These are phyloP conservation scores for Oscheius myriophilus DNA, from an alignment of 2,888 invertebrate genomes.

Conservation along the genomic window DNA sequence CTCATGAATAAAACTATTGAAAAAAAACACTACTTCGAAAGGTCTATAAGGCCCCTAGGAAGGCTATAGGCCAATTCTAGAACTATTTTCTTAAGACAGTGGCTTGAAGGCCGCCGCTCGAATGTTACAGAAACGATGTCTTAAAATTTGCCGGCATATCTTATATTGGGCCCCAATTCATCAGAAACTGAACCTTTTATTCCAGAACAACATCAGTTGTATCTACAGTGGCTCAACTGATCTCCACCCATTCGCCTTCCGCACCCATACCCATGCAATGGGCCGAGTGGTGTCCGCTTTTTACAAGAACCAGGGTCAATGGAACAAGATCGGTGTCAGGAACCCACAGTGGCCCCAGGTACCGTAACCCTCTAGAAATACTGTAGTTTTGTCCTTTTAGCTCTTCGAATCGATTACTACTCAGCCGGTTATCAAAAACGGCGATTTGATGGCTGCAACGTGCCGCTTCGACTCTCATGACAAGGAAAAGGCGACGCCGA, in stretches of 20 bases:
- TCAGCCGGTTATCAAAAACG: slow-evolving; percentile 71
- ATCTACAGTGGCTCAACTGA: slow-evolving; percentile 62
- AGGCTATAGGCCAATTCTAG: no score
- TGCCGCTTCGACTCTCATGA: slow-evolving; percentile 75
- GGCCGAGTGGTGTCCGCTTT: slow-evolving; percentile 72
- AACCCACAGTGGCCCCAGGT: slow-evolving; percentile 78
- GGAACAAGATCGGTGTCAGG: slow-evolving; percentile 74
- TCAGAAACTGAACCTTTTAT: no score
- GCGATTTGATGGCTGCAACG: slow-evolving; percentile 74
- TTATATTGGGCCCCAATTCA: no score
- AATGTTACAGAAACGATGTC: no score
- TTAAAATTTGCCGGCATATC: no score
- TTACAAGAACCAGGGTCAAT: slow-evolving; percentile 70
- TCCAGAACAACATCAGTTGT: slow-evolving; percentile 75
- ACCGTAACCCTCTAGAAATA: no score
- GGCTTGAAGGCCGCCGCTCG: no score
- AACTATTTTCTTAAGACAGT: no score
- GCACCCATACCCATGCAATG: slow-evolving; percentile 76
- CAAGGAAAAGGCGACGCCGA: slow-evolving; percentile 70
- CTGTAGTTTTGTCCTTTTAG: slow-evolving; percentile 56
- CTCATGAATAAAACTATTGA: no score
- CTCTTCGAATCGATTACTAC: slow-evolving; percentile 75
- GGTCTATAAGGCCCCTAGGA: no score
- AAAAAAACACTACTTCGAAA: no score
- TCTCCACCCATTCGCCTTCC: slow-evolving; percentile 64